phyloP scores from a whole-genome alignment of 2,888 invertebrate species.

The Apodemia mormo region DNA sequence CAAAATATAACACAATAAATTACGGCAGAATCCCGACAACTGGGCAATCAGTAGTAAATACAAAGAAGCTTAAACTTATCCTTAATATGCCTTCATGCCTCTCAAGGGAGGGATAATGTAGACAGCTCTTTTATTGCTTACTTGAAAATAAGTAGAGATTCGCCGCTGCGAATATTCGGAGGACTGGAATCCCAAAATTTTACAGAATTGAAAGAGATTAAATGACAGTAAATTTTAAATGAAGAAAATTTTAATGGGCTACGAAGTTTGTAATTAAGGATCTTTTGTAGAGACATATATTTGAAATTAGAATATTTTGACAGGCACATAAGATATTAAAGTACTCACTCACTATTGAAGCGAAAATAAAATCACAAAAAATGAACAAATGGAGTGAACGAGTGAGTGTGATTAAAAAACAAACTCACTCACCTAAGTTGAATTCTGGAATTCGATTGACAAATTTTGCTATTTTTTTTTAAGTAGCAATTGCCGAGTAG shows the following conservation, averaged over 20 bases:
- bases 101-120: not conserved
- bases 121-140: conserved; percentile 2
- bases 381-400: no score
- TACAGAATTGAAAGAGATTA: not conserved
- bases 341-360: no score
- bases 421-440: no score
- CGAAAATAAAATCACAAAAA: no score
- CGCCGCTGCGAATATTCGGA: not conserved
- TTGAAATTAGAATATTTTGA: no score
- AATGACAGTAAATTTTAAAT: not conserved
- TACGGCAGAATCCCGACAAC: not conserved
- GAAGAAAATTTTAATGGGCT: not conserved
- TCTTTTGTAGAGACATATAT: no score
- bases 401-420: no score
- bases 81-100: not conserved
- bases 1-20: not conserved
- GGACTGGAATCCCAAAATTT: not conserved
- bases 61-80: not conserved
- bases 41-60: not conserved
- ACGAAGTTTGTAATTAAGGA: no score
- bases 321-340: no score
- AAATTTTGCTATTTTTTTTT: no score
- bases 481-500: no score
- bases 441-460: no score
- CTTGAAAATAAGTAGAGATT: not conserved